phyloP scores from a whole-genome alignment of 2,888 invertebrate species.

The Scelioninae gen. 2 region DNA sequence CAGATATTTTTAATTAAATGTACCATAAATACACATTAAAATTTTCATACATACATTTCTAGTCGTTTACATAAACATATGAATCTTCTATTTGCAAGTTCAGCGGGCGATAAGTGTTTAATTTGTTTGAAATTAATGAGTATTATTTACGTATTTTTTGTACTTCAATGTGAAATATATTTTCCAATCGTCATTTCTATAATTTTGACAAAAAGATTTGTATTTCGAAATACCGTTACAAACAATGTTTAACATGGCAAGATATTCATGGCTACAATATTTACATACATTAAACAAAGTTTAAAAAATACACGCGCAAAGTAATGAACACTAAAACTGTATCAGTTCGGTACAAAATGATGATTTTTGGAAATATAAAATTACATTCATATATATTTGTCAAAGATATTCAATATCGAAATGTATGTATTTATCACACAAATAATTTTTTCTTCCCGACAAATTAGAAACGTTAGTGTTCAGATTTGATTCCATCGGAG shows the following conservation, averaged over 20 bases:
- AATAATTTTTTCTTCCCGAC: slow-evolving; percentile 22
- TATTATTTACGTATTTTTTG: slow-evolving; percentile 31
- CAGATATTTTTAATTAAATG: slow-evolving; percentile 29
- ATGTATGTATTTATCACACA: slow-evolving; percentile 37
- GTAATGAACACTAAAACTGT: not conserved
- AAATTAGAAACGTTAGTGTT: slow-evolving; percentile 19
- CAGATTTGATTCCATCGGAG: slow-evolving; percentile 29
- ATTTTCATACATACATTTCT: slow-evolving; percentile 39
- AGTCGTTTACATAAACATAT: slow-evolving; percentile 11
- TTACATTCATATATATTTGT: no score
- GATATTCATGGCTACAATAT: slow-evolving; percentile 21
- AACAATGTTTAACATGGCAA: slow-evolving; percentile 11
- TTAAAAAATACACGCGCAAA: not conserved
- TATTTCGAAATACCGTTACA: not conserved
- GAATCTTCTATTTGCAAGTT: slow-evolving; percentile 12
- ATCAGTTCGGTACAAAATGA: not conserved
- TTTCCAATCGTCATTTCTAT: no score
- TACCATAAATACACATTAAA: slow-evolving; percentile 24
- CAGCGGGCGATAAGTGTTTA: not conserved
- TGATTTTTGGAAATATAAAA: no score
- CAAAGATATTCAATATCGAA: slow-evolving; percentile 1
- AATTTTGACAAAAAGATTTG: no score
- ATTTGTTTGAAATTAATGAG: slow-evolving; percentile 16
- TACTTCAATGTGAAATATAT: no score
- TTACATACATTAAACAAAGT: no score